Conservation (phyloP, 2,797 vertebrate genomes). For the Parambassis ranga region DNA sequence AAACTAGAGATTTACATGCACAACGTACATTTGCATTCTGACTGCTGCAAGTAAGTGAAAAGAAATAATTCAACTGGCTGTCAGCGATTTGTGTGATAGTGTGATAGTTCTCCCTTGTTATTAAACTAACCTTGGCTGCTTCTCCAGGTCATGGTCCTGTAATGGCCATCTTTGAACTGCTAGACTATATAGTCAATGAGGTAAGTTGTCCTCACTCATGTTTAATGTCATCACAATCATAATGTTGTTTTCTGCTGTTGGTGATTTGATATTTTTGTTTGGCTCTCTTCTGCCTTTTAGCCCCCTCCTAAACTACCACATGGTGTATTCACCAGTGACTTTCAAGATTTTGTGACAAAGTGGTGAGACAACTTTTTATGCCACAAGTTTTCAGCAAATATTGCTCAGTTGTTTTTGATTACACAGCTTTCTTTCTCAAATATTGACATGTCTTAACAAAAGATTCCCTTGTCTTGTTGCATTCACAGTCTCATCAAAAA, state of each 20-base stretch:
- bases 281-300: slow-evolving; percentile 76
- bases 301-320: slow-evolving; percentile 93
- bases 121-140: background rate
- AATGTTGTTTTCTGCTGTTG: background rate
- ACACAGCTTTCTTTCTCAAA: background rate
- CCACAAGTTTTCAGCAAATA: too few relatives aligned
- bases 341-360: slow-evolving; percentile 98
- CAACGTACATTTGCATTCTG: background rate
- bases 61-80: background rate
- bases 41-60: background rate
- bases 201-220: too few relatives aligned
- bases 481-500: slow-evolving; percentile 90
- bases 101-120: background rate
- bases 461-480: background rate
- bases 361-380: too few relatives aligned
- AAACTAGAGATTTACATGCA: too few relatives aligned
- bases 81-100: background rate
- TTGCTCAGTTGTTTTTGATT: background rate
- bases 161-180: slow-evolving; percentile 98
- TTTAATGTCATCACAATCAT: background rate
- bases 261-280: slow-evolving; percentile 27
- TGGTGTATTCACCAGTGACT: slow-evolving; percentile 91
- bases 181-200: slow-evolving; percentile 99
- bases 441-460: too few relatives aligned
- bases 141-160: slow-evolving; percentile 83